Conservation (phyloP, 2,888 invertebrate species). For the Syrphus vitripennis region DNA sequence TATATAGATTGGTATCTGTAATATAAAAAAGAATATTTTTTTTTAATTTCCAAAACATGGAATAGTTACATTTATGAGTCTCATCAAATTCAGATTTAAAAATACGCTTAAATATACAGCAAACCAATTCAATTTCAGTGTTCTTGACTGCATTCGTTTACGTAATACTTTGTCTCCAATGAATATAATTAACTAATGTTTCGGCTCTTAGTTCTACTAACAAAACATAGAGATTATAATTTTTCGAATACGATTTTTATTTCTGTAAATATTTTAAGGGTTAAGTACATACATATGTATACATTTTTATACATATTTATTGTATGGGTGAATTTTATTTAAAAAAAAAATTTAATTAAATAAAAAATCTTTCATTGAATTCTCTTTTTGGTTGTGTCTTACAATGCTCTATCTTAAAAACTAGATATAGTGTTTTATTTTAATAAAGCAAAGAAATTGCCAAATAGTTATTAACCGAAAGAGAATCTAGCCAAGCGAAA, state of each 20-base stretch:
- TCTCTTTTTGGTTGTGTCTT: background rate
- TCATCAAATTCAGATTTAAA: background rate
- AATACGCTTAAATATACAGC: background rate
- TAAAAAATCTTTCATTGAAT: background rate
- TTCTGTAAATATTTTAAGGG: conserved; percentile 7
- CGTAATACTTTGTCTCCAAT: conserved; percentile 13
- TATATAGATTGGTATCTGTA: background rate
- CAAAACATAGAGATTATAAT: background rate
- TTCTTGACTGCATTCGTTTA: conserved; percentile 13
- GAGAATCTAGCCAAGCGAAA: background rate
- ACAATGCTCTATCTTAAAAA: background rate
- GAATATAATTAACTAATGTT: background rate
- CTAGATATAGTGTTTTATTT: background rate
- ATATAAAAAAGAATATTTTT: background rate
- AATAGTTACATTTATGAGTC: background rate
- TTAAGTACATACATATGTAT: too few species aligned
- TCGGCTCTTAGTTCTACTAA: background rate
- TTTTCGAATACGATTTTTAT: background rate
- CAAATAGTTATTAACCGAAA: background rate
- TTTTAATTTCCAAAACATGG: background rate
- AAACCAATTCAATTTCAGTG: background rate
- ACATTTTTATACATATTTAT: too few species aligned
- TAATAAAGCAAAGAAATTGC: background rate
- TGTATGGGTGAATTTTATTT: too few species aligned
- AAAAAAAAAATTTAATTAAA: too few species aligned